A percentile compares a stretch with the other conserved stretches of the same genome.
Conservation (phyloP, 1,140 invertebrate genomes). For the Pararge aegeria region DNA sequence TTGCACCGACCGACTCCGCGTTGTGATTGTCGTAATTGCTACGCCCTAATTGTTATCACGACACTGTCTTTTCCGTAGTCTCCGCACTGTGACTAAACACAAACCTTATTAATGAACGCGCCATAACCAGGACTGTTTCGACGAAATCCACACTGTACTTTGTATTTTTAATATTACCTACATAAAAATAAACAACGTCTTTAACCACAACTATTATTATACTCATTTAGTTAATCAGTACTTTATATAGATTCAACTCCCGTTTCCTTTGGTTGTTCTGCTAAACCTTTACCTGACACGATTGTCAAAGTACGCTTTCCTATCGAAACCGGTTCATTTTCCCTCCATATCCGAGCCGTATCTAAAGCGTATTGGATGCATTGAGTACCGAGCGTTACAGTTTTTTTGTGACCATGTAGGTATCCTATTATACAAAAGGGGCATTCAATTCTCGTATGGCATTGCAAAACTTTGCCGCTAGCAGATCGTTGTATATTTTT, state of each 20-base stretch:
- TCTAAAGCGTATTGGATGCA: neutral
- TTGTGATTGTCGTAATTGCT: neutral
- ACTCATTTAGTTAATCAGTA: no score
- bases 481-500: no score
- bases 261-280: no score
- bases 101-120: no score
- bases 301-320: neutral
- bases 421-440: neutral
- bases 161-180: no score
- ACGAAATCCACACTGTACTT: no score
- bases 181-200: no score
- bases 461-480: neutral
- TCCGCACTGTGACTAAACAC: neutral
- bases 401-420: neutral
- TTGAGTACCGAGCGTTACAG: neutral
- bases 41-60: constrained; percentile 1
- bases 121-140: no score
- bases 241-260: no score
- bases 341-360: neutral
- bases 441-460: no score
- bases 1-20: neutral
- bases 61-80: neutral
- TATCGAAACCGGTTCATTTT: neutral
- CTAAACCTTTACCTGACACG: neutral
- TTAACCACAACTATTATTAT: no score